These are phyloP conservation scores for Prunella himalayana DNA, from an alignment of 2,113 vertebrate species.

Conservation along the genomic window DNA sequence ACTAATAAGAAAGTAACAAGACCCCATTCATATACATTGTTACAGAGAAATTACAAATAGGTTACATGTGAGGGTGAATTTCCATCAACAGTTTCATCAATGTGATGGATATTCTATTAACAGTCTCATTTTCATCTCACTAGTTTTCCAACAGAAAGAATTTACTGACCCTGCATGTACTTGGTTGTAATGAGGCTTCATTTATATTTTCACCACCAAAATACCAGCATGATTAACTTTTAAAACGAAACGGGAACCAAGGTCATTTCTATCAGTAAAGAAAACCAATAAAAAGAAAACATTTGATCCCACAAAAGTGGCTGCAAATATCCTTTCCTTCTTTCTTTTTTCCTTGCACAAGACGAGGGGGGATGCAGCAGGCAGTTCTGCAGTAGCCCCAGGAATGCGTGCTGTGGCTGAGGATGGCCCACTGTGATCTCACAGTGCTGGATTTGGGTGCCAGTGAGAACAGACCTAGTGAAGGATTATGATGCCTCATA, in stretches of 20 bases:
- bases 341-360: not conserved
- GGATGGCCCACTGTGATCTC: not conserved
- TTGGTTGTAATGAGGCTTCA: constrained; percentile 25
- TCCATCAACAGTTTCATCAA: constrained; percentile 63
- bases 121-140: constrained; percentile 18
- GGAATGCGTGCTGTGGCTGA: rapidly evolving
- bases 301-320: not conserved
- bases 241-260: not conserved
- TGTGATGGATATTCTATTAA: constrained; percentile 52
- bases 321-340: not conserved
- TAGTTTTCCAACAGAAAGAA: constrained; percentile 22
- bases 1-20: constrained; percentile 4
- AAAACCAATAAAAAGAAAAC: not conserved
- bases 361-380: rapidly evolving
- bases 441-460: not conserved
- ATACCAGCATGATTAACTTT: constrained; percentile 22
- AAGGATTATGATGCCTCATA: not conserved
- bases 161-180: constrained; percentile 11
- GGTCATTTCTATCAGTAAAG: not conserved
- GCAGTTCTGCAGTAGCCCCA: rapidly evolving
- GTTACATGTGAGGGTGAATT: constrained; percentile 42
- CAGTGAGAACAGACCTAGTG: not conserved
- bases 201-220: constrained; percentile 13
- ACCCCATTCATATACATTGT: not conserved
- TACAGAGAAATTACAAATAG: constrained; percentile 16